Base-by-base conservation (phyloP, 2,113 vertebrate genomes). In the Numida meleagris region DNA sequence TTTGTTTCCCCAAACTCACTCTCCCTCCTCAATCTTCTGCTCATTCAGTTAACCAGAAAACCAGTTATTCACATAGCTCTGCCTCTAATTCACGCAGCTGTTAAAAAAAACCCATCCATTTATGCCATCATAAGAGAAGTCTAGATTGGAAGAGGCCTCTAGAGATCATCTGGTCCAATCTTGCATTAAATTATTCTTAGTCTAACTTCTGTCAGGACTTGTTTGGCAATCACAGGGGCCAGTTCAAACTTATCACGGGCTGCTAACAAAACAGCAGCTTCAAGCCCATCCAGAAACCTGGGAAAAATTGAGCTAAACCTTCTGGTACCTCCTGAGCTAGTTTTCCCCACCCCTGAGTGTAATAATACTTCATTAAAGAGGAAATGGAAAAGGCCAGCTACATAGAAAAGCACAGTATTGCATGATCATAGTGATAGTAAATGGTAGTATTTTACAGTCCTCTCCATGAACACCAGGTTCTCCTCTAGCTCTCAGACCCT, bases 131-230 rank as follows among this genome's bases (percentile, higher is more conserved):
- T 92, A 81, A 93, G 66, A 76, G 77, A 25, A 48, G 31, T 81
- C 86, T 84, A 84, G 70, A 88, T 94, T 95, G 77, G 70, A 94
- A 75, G 76, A 94, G 51, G 90, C 19, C 80, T 88, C 90, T 90
- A 92, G 92, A 96, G 86, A 93, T 93, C 46, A 43, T 74, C 65
- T 74, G 34, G 73, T 77, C 90, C 71, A 92, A 59, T n/a, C 80
- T 93, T 92, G 70, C 51, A 78, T 93, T 92, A 81, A 94, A 88
- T 88, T 87, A 84, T 86, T 94, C 66, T 86, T 80, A 83, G 55
- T 42, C 50, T 90, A 81, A 81, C 76, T 86, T 68, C 58, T 46
- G 51, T 92, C 90, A 90, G 76, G 43, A 62, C 48, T 82, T 91
- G 58, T 82, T 82, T 76, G 58, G 24, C 33, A 92, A 57, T 94